These are phyloP conservation scores for Eilema sororculum DNA, from an alignment of 2,888 invertebrate species.

Conservation along the genomic window DNA sequence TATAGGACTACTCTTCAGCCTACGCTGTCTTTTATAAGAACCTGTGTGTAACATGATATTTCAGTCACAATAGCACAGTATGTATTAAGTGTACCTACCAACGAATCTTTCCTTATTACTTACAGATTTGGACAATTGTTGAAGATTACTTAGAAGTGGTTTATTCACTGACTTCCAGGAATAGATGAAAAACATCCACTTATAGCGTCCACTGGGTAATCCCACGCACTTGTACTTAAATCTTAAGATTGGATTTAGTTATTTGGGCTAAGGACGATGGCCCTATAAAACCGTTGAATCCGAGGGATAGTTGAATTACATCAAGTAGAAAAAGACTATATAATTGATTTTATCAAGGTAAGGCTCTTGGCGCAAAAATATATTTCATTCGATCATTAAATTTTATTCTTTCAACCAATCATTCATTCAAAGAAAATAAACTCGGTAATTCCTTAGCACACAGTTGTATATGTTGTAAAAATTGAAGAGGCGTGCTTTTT, in stretches of 20 bases:
- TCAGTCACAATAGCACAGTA: background rate
- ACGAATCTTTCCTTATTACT: too few relatives aligned
- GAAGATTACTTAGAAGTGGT: background rate
- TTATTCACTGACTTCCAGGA: background rate
- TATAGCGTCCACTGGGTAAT: background rate
- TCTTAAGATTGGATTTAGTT: constrained; percentile 5
- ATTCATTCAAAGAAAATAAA: background rate
- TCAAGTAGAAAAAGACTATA: background rate
- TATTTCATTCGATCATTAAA: background rate
- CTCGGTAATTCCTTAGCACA: background rate
- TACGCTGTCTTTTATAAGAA: background rate
- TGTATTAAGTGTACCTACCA: background rate
- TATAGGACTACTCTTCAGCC: background rate
- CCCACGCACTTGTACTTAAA: background rate
- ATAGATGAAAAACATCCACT: background rate
- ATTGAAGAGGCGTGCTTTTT: too few relatives aligned
- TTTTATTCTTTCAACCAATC: background rate
- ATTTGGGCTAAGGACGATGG: background rate
- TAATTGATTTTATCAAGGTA: background rate
- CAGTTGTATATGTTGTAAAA: background rate
- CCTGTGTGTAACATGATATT: background rate
- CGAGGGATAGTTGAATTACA: background rate
- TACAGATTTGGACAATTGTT: background rate
- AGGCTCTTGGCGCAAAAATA: background rate
- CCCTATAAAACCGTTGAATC: background rate